These are phyloP conservation scores for Orthosia incerta DNA, from an alignment of 2,888 invertebrate species.

Conservation along the genomic window DNA sequence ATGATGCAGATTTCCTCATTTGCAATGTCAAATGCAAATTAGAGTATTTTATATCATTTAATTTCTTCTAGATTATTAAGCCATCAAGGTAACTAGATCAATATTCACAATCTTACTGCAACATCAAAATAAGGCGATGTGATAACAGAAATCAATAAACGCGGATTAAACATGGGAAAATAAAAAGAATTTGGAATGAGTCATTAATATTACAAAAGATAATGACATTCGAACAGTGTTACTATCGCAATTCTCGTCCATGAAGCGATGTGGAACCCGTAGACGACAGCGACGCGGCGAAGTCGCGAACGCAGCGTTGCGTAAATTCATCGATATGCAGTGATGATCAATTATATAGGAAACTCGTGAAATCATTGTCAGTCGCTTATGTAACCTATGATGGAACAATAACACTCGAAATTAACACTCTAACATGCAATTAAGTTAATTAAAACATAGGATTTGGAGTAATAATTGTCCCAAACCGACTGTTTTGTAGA, in stretches of 20 bases:
- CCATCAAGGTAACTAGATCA: conserved; percentile 1
- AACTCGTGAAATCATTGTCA: conserved; percentile 74
- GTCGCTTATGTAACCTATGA: conserved; percentile 75
- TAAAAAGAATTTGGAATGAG: conserved; percentile 31
- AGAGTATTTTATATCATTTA: not conserved
- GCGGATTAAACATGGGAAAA: conserved; percentile 7
- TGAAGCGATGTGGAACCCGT: conserved; percentile 60
- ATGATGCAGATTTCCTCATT: conserved; percentile 18
- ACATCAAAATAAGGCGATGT: conserved; percentile 11
- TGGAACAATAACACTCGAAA: conserved; percentile 67
- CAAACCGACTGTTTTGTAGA: not conserved
- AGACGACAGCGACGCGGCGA: conserved; percentile 56
- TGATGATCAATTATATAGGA: conserved; percentile 78
- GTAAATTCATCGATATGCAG: conserved; percentile 83
- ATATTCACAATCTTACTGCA: conserved; percentile 13
- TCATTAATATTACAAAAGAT: conserved; percentile 40
- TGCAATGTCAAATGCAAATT: conserved; percentile 19
- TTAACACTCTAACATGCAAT: conserved; percentile 35
- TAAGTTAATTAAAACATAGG: conserved; percentile 2
- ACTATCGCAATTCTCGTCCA: conserved; percentile 53
- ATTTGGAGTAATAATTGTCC: not conserved
- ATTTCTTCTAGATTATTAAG: not conserved
- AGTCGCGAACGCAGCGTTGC: conserved; percentile 71
- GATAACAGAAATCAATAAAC: conserved; percentile 32
- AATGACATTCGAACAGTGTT: conserved; percentile 51